Evolutionary conservation across 2,888 invertebrate species (phyloP).

Genomic region (Lasioglossum oenotherae): DNA sequence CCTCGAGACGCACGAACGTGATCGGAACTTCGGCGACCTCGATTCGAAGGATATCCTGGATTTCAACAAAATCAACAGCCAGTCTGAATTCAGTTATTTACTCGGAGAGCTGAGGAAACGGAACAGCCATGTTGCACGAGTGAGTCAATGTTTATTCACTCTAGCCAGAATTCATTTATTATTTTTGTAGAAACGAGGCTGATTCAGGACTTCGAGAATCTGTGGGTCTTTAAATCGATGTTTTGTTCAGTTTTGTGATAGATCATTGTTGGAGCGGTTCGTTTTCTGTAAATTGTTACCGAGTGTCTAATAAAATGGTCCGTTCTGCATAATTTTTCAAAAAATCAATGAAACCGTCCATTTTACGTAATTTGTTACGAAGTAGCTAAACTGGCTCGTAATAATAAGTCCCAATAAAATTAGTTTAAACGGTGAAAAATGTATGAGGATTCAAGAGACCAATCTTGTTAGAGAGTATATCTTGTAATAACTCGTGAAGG

Average conservation of each 20-base stretch:
- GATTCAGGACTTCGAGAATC: background rate
- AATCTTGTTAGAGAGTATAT: no score
- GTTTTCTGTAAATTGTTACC: background rate
- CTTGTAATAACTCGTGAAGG: background rate
- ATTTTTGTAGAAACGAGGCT: background rate
- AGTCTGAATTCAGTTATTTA: background rate
- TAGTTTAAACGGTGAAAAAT: no score
- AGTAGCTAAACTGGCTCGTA: no score
- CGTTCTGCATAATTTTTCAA: background rate
- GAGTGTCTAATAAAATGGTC: background rate
- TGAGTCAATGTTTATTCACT: constrained; percentile 32
- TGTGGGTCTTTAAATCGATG: background rate
- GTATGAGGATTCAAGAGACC: no score
- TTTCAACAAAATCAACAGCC: constrained; percentile 17
- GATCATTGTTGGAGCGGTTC: background rate
- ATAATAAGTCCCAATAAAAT: no score
- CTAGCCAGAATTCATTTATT: background rate
- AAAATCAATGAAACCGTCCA: no score
- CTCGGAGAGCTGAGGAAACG: constrained; percentile 33
- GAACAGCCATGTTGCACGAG: constrained; percentile 21
- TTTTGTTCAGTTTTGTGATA: background rate
- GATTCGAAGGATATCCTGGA: background rate
- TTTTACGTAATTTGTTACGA: no score
- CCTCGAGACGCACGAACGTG: constrained; percentile 61
- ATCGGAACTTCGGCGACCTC: background rate